phyloP scores from a whole-genome alignment of 2,888 invertebrate species.

The Pheosia gnoma region DNA sequence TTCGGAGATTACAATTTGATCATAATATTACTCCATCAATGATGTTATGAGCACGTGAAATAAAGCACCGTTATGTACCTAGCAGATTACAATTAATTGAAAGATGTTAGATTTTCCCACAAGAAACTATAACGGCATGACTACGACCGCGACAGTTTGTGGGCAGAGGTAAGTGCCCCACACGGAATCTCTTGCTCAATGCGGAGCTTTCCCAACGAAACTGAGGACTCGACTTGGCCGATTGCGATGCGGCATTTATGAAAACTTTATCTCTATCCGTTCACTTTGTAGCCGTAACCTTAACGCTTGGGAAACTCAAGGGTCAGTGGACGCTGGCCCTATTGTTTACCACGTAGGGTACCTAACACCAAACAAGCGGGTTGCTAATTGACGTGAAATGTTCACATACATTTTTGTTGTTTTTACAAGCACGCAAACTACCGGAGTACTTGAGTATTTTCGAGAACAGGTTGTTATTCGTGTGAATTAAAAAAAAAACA shows the following conservation, averaged over 20 bases:
- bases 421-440: neutral
- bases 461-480: too few relatives aligned
- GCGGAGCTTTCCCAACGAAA: constrained; percentile 36
- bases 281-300: constrained; percentile 22
- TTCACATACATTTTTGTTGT: neutral
- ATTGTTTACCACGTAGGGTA: constrained; percentile 24
- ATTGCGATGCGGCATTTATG: constrained; percentile 18
- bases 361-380: constrained; percentile 1
- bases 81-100: neutral
- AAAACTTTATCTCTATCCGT: constrained; percentile 21
- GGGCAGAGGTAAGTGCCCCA: constrained; percentile 35
- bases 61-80: neutral
- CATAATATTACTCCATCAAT: too few relatives aligned
- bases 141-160: constrained; percentile 11
- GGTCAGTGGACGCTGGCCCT: constrained; percentile 26
- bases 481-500: too few relatives aligned
- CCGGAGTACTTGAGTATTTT: too few relatives aligned
- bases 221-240: constrained; percentile 25
- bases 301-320: constrained; percentile 19
- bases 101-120: constrained; percentile 8
- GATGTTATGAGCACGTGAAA: neutral
- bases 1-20: too few relatives aligned
- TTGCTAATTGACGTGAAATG: neutral
- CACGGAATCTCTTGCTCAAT: constrained; percentile 40
- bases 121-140: constrained; percentile 14